A percentile compares a stretch with the other conserved stretches of the same genome.
phyloP scores from a whole-genome alignment of 2,113 vertebrate genomes.

The Anoplopoma fimbria region DNA sequence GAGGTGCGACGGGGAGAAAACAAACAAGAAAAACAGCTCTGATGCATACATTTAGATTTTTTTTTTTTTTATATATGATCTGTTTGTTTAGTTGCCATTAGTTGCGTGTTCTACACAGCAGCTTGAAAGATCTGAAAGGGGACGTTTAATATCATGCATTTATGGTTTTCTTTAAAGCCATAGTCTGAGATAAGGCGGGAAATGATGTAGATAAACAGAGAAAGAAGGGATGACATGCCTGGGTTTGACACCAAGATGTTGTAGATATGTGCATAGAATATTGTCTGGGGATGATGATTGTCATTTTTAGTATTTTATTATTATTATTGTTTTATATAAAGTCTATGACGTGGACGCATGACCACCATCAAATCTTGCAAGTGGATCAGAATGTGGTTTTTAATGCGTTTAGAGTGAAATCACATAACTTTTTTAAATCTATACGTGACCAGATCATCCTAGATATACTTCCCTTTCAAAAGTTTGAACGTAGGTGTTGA shows the following conservation, averaged over 20 bases:
- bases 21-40: not conserved
- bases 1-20: slow-evolving; percentile 5
- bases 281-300: not conserved
- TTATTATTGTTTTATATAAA: not conserved
- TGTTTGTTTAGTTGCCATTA: too few species aligned
- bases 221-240: not conserved
- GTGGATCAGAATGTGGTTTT: not conserved
- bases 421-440: not conserved
- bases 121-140: not conserved
- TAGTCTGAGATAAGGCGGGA: not conserved
- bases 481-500: not conserved
- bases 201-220: not conserved
- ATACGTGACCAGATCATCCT: not conserved
- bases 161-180: not conserved
- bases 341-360: not conserved
- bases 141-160: not conserved
- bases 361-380: not conserved
- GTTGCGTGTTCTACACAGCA: not conserved
- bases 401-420: not conserved
- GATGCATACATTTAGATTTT: not conserved
- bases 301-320: not conserved
- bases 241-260: not conserved
- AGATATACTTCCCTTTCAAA: not conserved
- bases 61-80: not conserved
- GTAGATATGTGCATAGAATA: not conserved